Evolutionary conservation across 2,113 vertebrate genomes (phyloP).

Genomic region (Galbula dea): DNA sequence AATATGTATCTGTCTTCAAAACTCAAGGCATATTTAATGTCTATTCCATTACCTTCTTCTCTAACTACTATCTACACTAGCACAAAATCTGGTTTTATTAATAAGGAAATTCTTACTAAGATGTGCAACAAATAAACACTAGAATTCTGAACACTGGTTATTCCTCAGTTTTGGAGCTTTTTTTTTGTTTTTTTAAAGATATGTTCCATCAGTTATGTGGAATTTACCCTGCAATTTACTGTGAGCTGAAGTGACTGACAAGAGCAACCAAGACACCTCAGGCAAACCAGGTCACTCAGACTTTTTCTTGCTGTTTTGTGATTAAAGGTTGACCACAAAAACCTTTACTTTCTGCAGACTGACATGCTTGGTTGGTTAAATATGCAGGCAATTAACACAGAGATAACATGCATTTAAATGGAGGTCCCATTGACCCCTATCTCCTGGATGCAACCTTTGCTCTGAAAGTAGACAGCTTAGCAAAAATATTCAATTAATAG

Average conservation of each 20-base stretch:
- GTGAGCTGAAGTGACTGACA: constrained; percentile 22
- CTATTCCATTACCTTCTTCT: background rate
- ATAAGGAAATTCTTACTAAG: background rate
- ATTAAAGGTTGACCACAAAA: constrained; percentile 41
- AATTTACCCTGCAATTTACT: constrained; percentile 46
- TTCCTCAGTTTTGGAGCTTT: background rate
- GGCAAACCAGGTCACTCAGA: background rate
- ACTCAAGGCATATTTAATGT: background rate
- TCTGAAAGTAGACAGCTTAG: constrained; percentile 10
- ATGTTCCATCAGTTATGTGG: background rate
- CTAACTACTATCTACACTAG: background rate
- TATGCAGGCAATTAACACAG: constrained; percentile 43
- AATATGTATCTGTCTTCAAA: background rate
- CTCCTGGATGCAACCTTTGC: background rate
- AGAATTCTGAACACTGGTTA: background rate
- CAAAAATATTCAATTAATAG: constrained; percentile 52
- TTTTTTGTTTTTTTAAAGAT: background rate
- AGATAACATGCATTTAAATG: constrained; percentile 49
- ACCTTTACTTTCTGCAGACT: constrained; percentile 5
- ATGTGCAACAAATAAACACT: background rate
- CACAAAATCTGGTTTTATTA: background rate
- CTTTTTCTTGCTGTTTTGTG: constrained; percentile 20
- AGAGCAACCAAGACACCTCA: constrained; percentile 2
- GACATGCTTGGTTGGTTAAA: constrained; percentile 13
- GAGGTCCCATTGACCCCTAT: background rate